Conservation (phyloP, 2,797 vertebrate genomes). For the Hippopotamyrus pictus region DNA sequence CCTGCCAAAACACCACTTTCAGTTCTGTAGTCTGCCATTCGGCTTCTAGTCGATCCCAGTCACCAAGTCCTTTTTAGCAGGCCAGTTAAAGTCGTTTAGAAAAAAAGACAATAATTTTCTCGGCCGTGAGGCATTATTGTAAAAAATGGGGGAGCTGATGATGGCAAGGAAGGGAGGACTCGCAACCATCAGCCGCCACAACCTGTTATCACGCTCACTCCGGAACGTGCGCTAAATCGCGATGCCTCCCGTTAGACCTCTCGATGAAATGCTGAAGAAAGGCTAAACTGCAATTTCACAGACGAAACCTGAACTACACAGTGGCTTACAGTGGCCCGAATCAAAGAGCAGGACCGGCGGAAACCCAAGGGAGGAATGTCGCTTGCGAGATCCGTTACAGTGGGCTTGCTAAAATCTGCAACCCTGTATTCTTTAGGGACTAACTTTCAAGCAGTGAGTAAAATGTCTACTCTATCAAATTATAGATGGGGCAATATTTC, state of each 20-base stretch:
- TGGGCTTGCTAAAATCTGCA: conserved; percentile 47
- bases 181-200: conserved; percentile 34
- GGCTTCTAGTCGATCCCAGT: conserved; percentile 10
- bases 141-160: conserved; percentile 51
- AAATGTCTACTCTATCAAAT: conserved; percentile 19
- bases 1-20: neutral
- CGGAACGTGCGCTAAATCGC: conserved; percentile 37
- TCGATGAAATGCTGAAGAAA: conserved; percentile 34
- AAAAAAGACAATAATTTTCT: conserved; percentile 37
- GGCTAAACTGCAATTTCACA: conserved; percentile 36
- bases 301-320: conserved; percentile 29
- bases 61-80: conserved; percentile 34
- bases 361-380: conserved; percentile 39
- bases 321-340: conserved; percentile 16
- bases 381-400: conserved; percentile 34
- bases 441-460: conserved; percentile 43
- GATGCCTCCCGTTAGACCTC: conserved; percentile 38
- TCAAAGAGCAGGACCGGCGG: conserved; percentile 37
- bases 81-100: conserved; percentile 47
- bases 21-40: neutral
- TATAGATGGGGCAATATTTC: neutral
- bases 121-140: conserved; percentile 52
- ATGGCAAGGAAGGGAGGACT: conserved; percentile 40
- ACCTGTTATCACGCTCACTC: conserved; percentile 38
- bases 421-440: conserved; percentile 40